Percentiles rank a stretch among this genome's conserved stretches.
phyloP scores from a whole-genome alignment of 2,113 vertebrate genomes.

The Epinephelus fuscoguttatus region DNA sequence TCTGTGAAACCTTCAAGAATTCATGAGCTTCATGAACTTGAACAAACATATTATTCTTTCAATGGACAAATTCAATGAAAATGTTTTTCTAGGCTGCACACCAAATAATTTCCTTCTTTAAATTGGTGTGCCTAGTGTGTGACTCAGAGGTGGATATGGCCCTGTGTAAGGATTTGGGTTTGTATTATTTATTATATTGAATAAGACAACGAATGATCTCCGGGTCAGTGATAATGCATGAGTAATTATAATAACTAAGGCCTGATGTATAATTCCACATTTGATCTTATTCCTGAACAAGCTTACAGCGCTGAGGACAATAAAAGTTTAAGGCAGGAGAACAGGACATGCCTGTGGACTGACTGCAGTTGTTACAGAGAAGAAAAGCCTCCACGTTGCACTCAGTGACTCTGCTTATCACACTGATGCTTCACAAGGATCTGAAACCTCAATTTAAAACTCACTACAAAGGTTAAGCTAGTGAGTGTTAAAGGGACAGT shows the following conservation, averaged over 20 bases:
- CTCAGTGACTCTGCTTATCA: not conserved
- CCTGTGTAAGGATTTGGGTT: not conserved
- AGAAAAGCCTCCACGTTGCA: not conserved
- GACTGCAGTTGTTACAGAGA: constrained; percentile 10
- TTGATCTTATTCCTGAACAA: not conserved
- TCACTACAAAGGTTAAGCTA: not conserved
- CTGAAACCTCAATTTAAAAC: not conserved
- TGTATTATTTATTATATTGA: not conserved
- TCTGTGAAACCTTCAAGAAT: constrained; percentile 40
- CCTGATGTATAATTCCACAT: not conserved
- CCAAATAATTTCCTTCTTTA: constrained; percentile 26
- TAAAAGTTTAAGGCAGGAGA: not conserved
- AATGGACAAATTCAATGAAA: constrained; percentile 37
- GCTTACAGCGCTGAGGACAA: not conserved
- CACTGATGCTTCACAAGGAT: not conserved
- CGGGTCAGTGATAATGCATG: not conserved
- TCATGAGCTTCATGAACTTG: constrained; percentile 34
- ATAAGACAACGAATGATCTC: not conserved
- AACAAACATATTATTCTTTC: constrained; percentile 36
- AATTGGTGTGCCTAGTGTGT: not conserved
- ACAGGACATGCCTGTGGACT: constrained; percentile 35
- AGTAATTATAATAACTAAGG: not conserved
- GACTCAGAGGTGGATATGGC: constrained; percentile 2
- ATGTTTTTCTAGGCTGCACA: constrained; percentile 25
- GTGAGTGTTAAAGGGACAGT: no score